A percentile compares a stretch with the other conserved stretches of the same genome.
These are phyloP conservation scores for Thalassarche chlororhynchos DNA, from an alignment of 2,113 vertebrate species.

Conservation along the genomic window DNA sequence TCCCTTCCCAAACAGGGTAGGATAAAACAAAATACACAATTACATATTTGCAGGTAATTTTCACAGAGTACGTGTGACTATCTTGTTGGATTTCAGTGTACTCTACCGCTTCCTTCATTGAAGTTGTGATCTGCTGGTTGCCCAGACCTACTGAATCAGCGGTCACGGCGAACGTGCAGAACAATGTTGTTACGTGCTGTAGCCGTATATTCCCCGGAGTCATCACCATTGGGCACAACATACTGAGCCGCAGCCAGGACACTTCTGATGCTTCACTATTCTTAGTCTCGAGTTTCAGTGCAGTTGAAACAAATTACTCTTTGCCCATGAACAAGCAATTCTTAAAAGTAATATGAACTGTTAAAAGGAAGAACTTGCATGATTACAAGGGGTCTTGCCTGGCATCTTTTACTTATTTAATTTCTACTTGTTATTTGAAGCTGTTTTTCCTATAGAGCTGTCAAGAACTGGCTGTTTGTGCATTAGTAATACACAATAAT, in stretches of 20 bases:
- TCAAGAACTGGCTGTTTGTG: neutral
- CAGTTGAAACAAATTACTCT: neutral
- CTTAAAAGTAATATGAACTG: neutral
- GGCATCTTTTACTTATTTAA: neutral
- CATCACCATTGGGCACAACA: too few species aligned
- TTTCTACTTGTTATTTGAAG: neutral
- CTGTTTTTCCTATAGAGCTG: neutral
- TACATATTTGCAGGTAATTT: neutral
- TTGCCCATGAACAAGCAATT: neutral
- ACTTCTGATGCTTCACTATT: neutral
- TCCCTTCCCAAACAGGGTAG: neutral
- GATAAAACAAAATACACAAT: neutral
- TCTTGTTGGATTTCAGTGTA: neutral
- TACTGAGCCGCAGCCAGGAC: neutral
- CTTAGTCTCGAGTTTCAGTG: neutral
- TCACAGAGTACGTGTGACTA: neutral
- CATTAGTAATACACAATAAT: neutral
- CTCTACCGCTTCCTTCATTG: neutral
- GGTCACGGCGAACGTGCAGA: fast-evolving
- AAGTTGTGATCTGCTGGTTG: neutral
- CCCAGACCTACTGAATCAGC: neutral
- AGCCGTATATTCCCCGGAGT: fast-evolving
- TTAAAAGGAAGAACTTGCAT: neutral
- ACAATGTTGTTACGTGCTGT: fast-evolving
- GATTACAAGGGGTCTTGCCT: neutral